Evolutionary conservation across 2,888 invertebrate species (phyloP).

Genomic region (Napeogenes sylphis): DNA sequence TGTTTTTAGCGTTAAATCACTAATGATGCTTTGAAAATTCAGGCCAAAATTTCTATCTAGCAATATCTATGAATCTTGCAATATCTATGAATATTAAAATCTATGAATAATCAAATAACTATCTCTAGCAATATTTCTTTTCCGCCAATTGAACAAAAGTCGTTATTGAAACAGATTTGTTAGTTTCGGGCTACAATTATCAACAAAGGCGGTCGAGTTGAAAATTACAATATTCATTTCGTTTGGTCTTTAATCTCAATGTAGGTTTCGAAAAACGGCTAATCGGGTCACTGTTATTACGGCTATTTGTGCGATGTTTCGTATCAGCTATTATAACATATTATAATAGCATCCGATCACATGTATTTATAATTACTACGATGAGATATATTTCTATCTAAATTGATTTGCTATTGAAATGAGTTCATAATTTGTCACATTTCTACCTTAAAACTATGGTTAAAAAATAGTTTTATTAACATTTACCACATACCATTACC

Average conservation of each 20-base stretch:
- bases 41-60: not conserved
- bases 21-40: conserved; percentile 8
- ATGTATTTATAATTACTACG: too few species aligned
- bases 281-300: conserved; percentile 53
- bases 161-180: conserved; percentile 19
- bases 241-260: conserved; percentile 55
- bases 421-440: too few species aligned
- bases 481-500: too few species aligned
- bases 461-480: too few species aligned
- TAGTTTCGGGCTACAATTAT: conserved; percentile 47
- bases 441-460: too few species aligned
- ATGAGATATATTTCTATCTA: too few species aligned
- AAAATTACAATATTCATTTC: conserved; percentile 67
- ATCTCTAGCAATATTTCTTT: not conserved
- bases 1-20: conserved; percentile 20
- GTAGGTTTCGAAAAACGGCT: conserved; percentile 54
- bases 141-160: conserved; percentile 1
- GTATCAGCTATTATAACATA: conserved; percentile 45
- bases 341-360: too few species aligned
- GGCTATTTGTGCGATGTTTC: conserved; percentile 27
- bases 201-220: conserved; percentile 58
- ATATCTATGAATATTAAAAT: not conserved
- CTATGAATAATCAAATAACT: too few species aligned
- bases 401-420: too few species aligned
- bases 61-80: too few species aligned